Base-by-base conservation (phyloP, 2,797 vertebrate genomes). In the Poecilia gillii region DNA sequence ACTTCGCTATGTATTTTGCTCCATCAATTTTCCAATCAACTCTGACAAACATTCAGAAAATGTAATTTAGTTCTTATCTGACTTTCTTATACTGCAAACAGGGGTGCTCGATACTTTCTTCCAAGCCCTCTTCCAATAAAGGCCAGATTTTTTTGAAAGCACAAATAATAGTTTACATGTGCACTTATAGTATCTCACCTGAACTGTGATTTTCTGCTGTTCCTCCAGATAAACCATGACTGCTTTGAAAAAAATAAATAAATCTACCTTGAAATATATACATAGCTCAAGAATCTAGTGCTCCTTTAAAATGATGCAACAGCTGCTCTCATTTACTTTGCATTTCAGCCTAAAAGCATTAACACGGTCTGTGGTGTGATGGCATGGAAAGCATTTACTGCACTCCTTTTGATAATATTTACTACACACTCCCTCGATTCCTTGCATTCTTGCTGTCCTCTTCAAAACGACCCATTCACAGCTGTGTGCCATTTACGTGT, bases 401-500 rank as follows among this genome's bases (percentile, higher is more conserved):
- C 73, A 59, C 43, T 79, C 82, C 82, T 74, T 87, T 85, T 81
- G 81, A 85, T 81, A 75, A 85, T 85, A 84, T 90, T 89, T 88
- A 92, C 89, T 89, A 74, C 84, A 78, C 68, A 66, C 87, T 86
- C 74, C 79, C 75, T 78, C 81, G 78, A 94, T 92, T 94, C 91
- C 77, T 76, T 77, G 82, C 89, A 94, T 94, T 94, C 92, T 81
- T 91, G 31, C 41, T 12, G 77, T 76, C 73, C 72, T 85, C 83
- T 88, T 75, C 81, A 90, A 91, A 93, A 93, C 88, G 88, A 88
- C 80, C 83, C 36, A 79, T 89, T 87, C 78, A 88, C 81, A 88
- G 71, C 55, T 23, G 18, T 79, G 81, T 85, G 86, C 84, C 81
- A 82, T 71, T 81, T 74, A 76, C 79, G 78, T 81, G 72, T 82